Evolutionary conservation across 1,140 invertebrate genomes (phyloP), one percentile per base, ranked within the genome.

Genomic region (Drosophila albomicans): DNA sequence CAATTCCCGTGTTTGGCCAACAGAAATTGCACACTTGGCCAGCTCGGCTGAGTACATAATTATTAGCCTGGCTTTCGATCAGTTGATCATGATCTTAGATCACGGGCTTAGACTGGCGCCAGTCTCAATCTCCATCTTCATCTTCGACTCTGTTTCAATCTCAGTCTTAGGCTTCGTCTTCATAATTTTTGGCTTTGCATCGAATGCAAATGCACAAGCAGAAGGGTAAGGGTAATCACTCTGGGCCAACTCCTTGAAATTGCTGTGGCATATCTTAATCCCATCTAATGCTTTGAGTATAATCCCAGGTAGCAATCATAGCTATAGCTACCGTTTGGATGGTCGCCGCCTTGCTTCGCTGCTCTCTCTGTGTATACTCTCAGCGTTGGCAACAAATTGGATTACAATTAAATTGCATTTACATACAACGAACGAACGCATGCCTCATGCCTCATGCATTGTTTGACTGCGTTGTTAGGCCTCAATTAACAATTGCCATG

Each of bases 321-420:
- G 66, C 73, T 70, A 75, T 46, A 25, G 82, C 78, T 85, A 81
- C 82, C 38, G 82, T 75, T 38, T 32, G 32, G 5, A 32, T 78
- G 46, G 16, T 15, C 56, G 38, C 46, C 41, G 56, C 38, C 7
- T 57, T 57, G 41, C 56, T 58, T 25, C 20, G 20, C 49, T 63
- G 45, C 45, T 32, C 58, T 56, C 58, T 63, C 32, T 38, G 35
- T 8, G 20, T 25, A 25, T 38, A 0, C 2, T 8, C 64, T 57
- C 61, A 71, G 66, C 58, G 68, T 72, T 78, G 78, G 65, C 86
- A 74, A 85, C 85, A 89, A 89, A 89, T 89, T 89, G 85, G 85
- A 89, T 89, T 89, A 89, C 85, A 89, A 89, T 89, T 89, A 89
- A 89, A 89, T 89, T 89, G 58, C 71, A 89, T 89, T 89, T 89